phyloP scores from a whole-genome alignment of 2,113 vertebrate genomes.

The Orientallactaga bullata region DNA sequence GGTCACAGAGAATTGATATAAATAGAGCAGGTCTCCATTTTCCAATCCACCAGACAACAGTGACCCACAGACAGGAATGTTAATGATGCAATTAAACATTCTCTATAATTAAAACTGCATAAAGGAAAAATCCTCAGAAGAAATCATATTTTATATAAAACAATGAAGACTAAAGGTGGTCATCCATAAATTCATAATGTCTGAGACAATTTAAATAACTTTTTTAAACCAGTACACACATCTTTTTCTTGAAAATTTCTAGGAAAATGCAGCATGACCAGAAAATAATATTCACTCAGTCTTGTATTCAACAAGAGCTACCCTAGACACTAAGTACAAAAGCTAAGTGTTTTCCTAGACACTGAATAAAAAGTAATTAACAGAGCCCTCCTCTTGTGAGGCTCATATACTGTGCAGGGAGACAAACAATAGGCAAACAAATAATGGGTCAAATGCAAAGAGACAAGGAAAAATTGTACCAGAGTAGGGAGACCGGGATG shows the following conservation, averaged over 20 bases:
- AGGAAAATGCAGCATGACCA: conserved; percentile 13
- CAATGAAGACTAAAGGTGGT: conserved; percentile 28
- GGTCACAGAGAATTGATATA: conserved; percentile 63
- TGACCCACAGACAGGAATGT: conserved; percentile 78
- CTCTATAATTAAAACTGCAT: conserved; percentile 79
- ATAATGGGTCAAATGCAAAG: neutral
- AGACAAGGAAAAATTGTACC: neutral
- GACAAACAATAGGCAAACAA: neutral
- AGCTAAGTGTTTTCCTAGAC: neutral
- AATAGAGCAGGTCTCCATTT: conserved; percentile 70
- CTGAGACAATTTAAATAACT: conserved; percentile 32
- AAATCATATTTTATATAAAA: conserved; percentile 68
- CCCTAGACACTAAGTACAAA: neutral
- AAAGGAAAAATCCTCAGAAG: conserved; percentile 70
- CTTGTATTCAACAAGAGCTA: neutral
- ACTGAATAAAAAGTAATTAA: conserved; percentile 1
- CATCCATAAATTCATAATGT: conserved; percentile 48
- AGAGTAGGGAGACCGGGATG: neutral
- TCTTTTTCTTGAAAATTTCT: conserved; percentile 37
- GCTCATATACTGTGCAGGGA: neutral
- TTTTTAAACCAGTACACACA: conserved; percentile 29
- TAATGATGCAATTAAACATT: conserved; percentile 79
- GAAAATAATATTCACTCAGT: conserved; percentile 46
- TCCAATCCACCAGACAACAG: conserved; percentile 75
- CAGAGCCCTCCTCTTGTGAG: neutral